A percentile compares a stretch with the other conserved stretches of the same genome.
phyloP scores from a whole-genome alignment of 2,113 vertebrate genomes.

The Amazona vittata region DNA sequence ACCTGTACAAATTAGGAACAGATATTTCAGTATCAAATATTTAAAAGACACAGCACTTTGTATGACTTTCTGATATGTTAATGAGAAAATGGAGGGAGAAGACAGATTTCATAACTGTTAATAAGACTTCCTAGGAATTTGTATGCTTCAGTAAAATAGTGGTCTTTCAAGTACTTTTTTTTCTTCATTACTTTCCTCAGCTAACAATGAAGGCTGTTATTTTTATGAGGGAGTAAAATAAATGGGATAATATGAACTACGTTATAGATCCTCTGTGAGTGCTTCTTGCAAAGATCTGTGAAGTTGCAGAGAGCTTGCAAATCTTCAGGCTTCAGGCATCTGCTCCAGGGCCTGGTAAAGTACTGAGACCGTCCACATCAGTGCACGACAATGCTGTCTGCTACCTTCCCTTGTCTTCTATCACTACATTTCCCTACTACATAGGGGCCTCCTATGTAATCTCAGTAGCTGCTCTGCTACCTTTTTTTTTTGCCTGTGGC shows the following conservation, averaged over 20 bases:
- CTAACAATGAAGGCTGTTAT: background rate
- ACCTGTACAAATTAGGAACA: background rate
- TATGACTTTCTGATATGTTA: background rate
- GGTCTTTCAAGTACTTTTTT: background rate
- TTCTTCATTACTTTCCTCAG: background rate
- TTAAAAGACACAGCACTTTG: background rate
- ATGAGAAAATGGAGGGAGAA: background rate
- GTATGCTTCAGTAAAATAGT: background rate
- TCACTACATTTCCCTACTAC: background rate
- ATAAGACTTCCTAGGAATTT: background rate
- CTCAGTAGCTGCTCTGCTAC: background rate
- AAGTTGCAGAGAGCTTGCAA: background rate
- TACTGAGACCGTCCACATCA: background rate
- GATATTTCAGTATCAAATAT: background rate
- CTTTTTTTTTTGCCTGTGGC: background rate
- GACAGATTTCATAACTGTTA: background rate
- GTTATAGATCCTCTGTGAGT: background rate
- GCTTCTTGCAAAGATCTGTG: background rate
- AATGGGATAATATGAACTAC: background rate
- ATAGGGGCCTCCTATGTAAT: background rate
- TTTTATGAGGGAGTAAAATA: background rate
- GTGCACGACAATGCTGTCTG: fast-evolving
- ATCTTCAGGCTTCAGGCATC: background rate
- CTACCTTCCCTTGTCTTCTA: background rate
- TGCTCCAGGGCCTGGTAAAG: background rate